Evolutionary conservation across 1,140 invertebrate genomes (phyloP).

Genomic region (Drosophila orena): DNA sequence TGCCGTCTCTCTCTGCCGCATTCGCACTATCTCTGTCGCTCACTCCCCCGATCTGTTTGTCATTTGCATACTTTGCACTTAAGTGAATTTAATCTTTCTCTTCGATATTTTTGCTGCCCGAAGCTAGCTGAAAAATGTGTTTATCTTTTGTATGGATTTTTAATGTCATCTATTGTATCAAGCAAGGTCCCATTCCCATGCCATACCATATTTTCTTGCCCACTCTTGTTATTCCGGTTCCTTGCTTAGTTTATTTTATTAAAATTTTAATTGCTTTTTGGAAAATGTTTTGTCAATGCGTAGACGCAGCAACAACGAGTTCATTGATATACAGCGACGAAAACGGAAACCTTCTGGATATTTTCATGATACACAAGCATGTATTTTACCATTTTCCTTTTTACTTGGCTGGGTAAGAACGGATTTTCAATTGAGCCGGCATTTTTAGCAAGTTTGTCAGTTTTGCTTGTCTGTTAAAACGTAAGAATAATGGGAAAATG

Average conservation of each 20-base stretch:
- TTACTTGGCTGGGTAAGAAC: slow-evolving; percentile 44
- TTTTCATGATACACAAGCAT: slow-evolving; percentile 28
- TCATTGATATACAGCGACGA: slow-evolving; percentile 32
- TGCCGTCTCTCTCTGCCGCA: background rate
- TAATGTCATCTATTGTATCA: slow-evolving; percentile 53
- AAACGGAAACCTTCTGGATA: slow-evolving; percentile 39
- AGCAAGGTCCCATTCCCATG: too few species aligned
- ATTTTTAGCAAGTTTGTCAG: slow-evolving; percentile 34
- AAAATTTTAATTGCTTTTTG: slow-evolving; percentile 69
- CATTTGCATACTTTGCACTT: slow-evolving; percentile 75
- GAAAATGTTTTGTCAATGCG: slow-evolving; percentile 53
- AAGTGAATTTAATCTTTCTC: slow-evolving; percentile 67
- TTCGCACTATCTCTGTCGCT: background rate
- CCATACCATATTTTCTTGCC: slow-evolving; percentile 7
- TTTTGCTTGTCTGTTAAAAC: slow-evolving; percentile 1
- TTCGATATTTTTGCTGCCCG: slow-evolving; percentile 41
- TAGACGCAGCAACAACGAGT: slow-evolving; percentile 24
- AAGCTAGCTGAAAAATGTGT: slow-evolving; percentile 60
- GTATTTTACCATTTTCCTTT: slow-evolving; percentile 33
- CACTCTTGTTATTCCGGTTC: slow-evolving; percentile 12
- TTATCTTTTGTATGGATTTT: slow-evolving; percentile 62
- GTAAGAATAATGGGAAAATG: background rate
- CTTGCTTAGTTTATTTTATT: slow-evolving; percentile 47
- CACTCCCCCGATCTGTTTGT: slow-evolving; percentile 33
- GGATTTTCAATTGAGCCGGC: slow-evolving; percentile 37